Evolutionary conservation across 2,888 invertebrate genomes (phyloP).

Genomic region (Ferrisia virgata): DNA sequence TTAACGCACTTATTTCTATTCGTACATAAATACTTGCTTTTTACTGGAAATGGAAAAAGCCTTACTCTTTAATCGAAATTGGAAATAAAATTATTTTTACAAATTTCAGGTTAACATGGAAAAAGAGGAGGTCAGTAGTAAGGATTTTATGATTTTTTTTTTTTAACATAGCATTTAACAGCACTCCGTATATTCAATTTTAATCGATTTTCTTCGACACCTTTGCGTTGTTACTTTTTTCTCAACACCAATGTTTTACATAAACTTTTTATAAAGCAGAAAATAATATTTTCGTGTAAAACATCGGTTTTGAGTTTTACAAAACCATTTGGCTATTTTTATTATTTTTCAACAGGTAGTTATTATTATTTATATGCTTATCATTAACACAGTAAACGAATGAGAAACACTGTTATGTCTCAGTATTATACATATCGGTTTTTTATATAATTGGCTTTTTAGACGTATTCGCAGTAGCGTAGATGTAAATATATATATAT

Average conservation of each 20-base stretch:
- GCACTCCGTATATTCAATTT: conserved; percentile 23
- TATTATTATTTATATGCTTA: neutral
- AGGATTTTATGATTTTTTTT: conserved; percentile 48
- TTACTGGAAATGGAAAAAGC: neutral
- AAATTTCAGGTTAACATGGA: conserved; percentile 76
- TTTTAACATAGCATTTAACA: conserved; percentile 11
- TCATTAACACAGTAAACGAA: neutral
- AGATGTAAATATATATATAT: no score
- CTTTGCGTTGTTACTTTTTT: neutral
- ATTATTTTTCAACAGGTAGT: neutral
- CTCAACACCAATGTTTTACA: neutral
- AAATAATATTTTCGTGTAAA: neutral
- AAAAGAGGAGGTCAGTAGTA: conserved; percentile 74
- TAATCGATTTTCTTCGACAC: conserved; percentile 21
- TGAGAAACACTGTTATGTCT: neutral
- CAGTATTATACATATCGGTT: neutral
- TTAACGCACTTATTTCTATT: neutral
- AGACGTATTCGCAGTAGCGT: neutral
- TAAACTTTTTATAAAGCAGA: neutral
- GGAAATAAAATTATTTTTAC: conserved; percentile 35
- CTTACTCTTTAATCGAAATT: neutral
- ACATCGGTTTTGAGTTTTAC: neutral
- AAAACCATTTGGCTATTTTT: neutral
- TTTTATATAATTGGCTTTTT: neutral
- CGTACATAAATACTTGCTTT: neutral